Percentiles rank a stretch among this genome's conserved stretches.
phyloP scores from a whole-genome alignment of 2,797 vertebrate genomes.

The Phataginus tetradactyla region DNA sequence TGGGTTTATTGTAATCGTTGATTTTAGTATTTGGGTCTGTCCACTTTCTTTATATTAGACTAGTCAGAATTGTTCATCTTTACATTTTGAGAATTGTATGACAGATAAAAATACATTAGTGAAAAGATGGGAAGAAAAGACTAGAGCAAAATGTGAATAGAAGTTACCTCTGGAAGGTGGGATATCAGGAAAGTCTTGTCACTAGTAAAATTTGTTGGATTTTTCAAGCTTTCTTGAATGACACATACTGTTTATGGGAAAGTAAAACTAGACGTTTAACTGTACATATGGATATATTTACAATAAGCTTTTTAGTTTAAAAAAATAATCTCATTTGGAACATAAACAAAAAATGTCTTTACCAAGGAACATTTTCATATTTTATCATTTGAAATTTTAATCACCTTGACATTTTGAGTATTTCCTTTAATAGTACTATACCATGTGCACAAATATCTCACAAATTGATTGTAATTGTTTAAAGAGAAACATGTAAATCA shows the following conservation, averaged over 20 bases:
- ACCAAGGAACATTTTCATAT: not conserved
- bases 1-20: not conserved
- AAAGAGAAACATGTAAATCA: slow-evolving; percentile 32
- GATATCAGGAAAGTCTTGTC: not conserved
- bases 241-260: not conserved
- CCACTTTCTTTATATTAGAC: slow-evolving; percentile 8
- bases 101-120: slow-evolving; percentile 19
- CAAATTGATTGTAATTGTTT: slow-evolving; percentile 37
- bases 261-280: slow-evolving; percentile 33
- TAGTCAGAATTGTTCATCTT: not conserved
- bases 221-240: slow-evolving; percentile 49
- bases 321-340: slow-evolving; percentile 19
- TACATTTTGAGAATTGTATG: slow-evolving; percentile 28
- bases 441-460: not conserved
- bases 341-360: not conserved
- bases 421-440: not conserved
- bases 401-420: slow-evolving; percentile 14
- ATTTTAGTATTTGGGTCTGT: slow-evolving; percentile 37
- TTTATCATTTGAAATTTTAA: slow-evolving; percentile 46
- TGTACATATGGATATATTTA: not conserved
- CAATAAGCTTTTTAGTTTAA: not conserved
- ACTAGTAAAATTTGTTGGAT: not conserved
- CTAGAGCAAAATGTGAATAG: not conserved
- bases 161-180: not conserved
- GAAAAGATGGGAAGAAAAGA: slow-evolving; percentile 41